A percentile compares a stretch with the other conserved stretches of the same genome.
Conservation (phyloP, 2,888 invertebrate species). For the Acleris sparsana region DNA sequence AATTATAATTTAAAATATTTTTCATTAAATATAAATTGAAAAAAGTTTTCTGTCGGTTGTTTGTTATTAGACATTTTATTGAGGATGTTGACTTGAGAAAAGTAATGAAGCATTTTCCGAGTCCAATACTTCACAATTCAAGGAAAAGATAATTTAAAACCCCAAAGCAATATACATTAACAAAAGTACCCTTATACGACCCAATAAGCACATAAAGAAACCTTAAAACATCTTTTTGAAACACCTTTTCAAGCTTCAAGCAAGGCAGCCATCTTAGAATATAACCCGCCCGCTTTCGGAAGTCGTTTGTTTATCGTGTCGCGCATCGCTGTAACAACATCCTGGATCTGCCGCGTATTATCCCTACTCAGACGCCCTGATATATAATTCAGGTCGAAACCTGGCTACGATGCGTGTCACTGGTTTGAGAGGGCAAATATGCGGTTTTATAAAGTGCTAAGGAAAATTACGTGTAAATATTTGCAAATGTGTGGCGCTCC, state of each 20-base stretch:
- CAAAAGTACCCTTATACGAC: constrained; percentile 12
- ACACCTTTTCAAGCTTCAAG: constrained; percentile 9
- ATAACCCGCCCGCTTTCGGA: constrained; percentile 22
- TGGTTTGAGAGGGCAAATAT: background rate
- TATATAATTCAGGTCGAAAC: background rate
- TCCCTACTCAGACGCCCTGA: constrained; percentile 5
- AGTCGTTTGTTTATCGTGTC: constrained; percentile 31
- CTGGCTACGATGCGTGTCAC: constrained; percentile 11
- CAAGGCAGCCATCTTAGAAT: constrained; percentile 10
- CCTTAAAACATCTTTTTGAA: constrained; percentile 19
- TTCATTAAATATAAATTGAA: too few relatives aligned
- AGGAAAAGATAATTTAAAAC: constrained; percentile 6
- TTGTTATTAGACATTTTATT: too few relatives aligned
- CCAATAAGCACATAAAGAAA: constrained; percentile 24
- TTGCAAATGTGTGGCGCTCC: constrained; percentile 14
- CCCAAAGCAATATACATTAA: constrained; percentile 28
- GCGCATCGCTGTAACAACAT: constrained; percentile 29
- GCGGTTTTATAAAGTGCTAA: constrained; percentile 10
- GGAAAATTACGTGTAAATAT: constrained; percentile 30
- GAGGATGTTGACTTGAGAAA: too few relatives aligned
- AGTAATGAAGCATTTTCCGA: too few relatives aligned
- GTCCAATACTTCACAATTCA: constrained; percentile 3
- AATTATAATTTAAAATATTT: too few relatives aligned
- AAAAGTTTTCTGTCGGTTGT: too few relatives aligned
- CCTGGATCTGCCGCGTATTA: constrained; percentile 27